Percentiles rank a stretch among this genome's conserved stretches.
These are phyloP conservation scores for Brachyptera risi DNA, from an alignment of 2,888 invertebrate species.

Conservation along the genomic window DNA sequence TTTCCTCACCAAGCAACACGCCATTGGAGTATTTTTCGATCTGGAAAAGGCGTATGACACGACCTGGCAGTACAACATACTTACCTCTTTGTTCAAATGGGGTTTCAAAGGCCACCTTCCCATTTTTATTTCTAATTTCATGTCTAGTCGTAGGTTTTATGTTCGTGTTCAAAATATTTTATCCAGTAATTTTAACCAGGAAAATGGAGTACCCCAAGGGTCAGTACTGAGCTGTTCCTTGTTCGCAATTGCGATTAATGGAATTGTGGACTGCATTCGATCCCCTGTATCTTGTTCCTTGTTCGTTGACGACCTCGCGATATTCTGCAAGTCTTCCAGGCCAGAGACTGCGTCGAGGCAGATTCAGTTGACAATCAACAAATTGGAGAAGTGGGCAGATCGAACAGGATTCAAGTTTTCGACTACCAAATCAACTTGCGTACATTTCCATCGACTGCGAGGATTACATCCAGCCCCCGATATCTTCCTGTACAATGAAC, in stretches of 20 bases:
- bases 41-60: conserved; percentile 31
- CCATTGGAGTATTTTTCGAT: conserved; percentile 33
- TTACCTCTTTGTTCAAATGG: conserved; percentile 29
- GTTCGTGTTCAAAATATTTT: conserved; percentile 13
- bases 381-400: conserved; percentile 9
- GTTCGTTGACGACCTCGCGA: conserved; percentile 22
- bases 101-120: conserved; percentile 32
- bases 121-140: no score
- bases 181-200: conserved; percentile 24
- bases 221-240: no score
- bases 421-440: conserved; percentile 6
- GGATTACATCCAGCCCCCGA: background rate
- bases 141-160: conserved; percentile 7
- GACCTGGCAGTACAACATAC: conserved; percentile 31
- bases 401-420: conserved; percentile 18
- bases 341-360: background rate
- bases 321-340: no score
- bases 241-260: no score
- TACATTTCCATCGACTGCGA: conserved; percentile 19
- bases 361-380: conserved; percentile 13
- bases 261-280: conserved; percentile 6
- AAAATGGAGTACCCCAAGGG: no score
- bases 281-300: no score
- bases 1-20: conserved; percentile 32
- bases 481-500: background rate